A percentile compares a stretch with the other conserved stretches of the same genome.
phyloP scores from a whole-genome alignment of 2,888 invertebrate genomes.

The Hypomecis punctinalis region DNA sequence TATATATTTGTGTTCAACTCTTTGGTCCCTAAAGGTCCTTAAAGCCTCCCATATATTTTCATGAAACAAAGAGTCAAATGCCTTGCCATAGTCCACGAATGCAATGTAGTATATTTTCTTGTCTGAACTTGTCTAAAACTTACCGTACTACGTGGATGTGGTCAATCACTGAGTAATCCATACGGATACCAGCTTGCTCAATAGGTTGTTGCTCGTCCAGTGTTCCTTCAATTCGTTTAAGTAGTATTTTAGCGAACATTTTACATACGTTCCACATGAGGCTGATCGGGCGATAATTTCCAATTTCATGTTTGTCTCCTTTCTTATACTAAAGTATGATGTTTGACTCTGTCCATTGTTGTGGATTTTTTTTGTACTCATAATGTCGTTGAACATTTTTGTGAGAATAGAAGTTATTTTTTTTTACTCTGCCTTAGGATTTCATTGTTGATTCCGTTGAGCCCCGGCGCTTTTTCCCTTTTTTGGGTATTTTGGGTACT shows the following conservation, averaged over 20 bases:
- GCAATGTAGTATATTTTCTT: slow-evolving; percentile 26
- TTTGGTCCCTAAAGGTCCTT: slow-evolving; percentile 38
- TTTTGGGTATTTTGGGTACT: slow-evolving; percentile 42
- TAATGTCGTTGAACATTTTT: slow-evolving; percentile 43
- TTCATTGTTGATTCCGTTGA: slow-evolving; percentile 33
- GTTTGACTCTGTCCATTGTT: slow-evolving; percentile 44
- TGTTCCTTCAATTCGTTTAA: slow-evolving; percentile 35
- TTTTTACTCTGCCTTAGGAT: slow-evolving; percentile 30
- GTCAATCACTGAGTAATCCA: slow-evolving; percentile 33
- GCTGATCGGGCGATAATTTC: slow-evolving; percentile 43
- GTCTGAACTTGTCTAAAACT: slow-evolving; percentile 34
- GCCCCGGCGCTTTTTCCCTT: slow-evolving; percentile 39
- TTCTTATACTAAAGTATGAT: slow-evolving; percentile 47
- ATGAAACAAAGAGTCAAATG: slow-evolving; percentile 41
- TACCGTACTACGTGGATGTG: slow-evolving; percentile 33
- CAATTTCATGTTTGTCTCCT: slow-evolving; percentile 42
- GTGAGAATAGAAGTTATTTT: slow-evolving; percentile 32
- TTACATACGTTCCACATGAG: slow-evolving; percentile 45
- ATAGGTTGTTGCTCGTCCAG: slow-evolving; percentile 35
- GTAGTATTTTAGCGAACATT: slow-evolving; percentile 39
- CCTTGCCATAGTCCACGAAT: slow-evolving; percentile 43
- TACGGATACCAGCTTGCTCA: slow-evolving; percentile 32
- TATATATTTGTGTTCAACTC: slow-evolving; percentile 41
- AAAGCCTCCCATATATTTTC: slow-evolving; percentile 34
- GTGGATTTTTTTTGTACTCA: slow-evolving; percentile 40